Base-by-base conservation (phyloP, 2,113 vertebrate genomes). In the Okapia johnstoni region DNA sequence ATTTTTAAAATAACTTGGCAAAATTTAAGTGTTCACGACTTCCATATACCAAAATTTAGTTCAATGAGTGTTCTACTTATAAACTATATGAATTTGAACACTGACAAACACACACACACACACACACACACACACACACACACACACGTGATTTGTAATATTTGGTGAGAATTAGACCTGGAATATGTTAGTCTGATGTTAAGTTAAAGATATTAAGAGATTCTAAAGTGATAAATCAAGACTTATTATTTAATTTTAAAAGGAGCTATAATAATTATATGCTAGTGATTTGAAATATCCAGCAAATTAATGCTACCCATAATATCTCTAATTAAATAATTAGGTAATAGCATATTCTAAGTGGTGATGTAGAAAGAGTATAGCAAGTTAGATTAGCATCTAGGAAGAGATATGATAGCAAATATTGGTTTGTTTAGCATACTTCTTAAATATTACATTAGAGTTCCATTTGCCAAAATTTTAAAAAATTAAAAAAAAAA, bases 251-350 rank as follows among this genome's bases (percentile, higher is more conserved):
- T 73, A 87, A 87, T 84, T 97, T 97, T 77, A 63, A 96, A 81
- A 83, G 4, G 6, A 90, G 6, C 0, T 25, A 63, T 86, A 60
- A 23, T 96, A 96, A 93, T 95, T 95, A 96, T 52, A 95, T 73
- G 28, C 26, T 55, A 90, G 26, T 79, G 36, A 92, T 83, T 80
- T 85, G 6, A 92, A 85, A 80, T 90, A 96, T 15, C 33, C 5
- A 94, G 52, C 26, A 95, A 89, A 96, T 85, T 81, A 95, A 88
- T 85, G 85, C 23, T 58, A 60, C 4, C 3, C 87, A 50, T 96
- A 95, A 90, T 77, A 30, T 60, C 19, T 76, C 14, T 97, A 92
- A 96, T 93, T 95, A 96, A 96, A 77, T 77, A 21, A 87, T 97
- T 97, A 94, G 17, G 10, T 30, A 96, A 55, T 84, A 73, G 48